phyloP scores from a whole-genome alignment of 2,888 invertebrate genomes.

The Thecophora atra region DNA sequence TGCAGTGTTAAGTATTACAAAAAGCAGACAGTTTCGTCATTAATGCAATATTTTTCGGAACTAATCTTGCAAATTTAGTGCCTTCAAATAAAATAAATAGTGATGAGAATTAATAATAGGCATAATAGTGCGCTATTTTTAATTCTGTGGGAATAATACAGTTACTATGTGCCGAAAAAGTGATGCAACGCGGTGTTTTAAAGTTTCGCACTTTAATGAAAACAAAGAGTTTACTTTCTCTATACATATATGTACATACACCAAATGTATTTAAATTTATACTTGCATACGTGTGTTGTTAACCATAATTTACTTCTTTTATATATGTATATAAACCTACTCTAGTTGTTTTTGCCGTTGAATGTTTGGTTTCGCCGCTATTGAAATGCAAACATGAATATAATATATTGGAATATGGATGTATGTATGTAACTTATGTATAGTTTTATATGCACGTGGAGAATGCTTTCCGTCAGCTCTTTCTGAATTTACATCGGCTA shows the following conservation, averaged over 20 bases:
- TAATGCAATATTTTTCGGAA: conserved; percentile 23
- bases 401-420: background rate
- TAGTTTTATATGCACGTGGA: background rate
- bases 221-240: background rate
- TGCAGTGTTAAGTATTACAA: background rate
- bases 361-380: conserved; percentile 6
- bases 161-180: background rate
- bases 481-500: too few relatives aligned
- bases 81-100: conserved; percentile 21
- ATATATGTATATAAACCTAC: background rate
- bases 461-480: background rate
- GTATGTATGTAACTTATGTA: background rate
- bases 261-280: background rate
- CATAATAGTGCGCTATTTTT: background rate
- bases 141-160: background rate
- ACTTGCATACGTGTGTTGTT: background rate
- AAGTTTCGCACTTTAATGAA: background rate
- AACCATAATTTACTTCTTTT: background rate
- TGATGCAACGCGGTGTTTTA: conserved; percentile 4
- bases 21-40: conserved; percentile 40
- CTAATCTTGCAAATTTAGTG: background rate
- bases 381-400: background rate
- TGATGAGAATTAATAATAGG: background rate
- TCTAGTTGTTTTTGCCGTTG: background rate
- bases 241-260: background rate